These are phyloP conservation scores for Scolopax mira DNA, from an alignment of 2,113 vertebrate species.

Conservation along the genomic window DNA sequence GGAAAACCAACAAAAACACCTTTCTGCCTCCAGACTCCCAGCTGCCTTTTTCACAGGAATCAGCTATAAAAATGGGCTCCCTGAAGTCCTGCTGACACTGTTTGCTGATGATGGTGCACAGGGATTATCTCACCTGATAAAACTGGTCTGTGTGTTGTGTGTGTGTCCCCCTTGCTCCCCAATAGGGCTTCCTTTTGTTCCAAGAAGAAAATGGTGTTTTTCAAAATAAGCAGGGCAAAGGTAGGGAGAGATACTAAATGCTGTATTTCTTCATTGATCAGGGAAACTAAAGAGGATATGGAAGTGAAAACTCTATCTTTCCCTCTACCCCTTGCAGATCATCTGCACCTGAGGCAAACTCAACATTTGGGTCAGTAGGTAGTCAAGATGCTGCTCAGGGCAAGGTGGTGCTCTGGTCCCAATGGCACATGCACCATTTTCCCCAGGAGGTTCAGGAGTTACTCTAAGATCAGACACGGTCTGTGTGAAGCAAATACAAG, in stretches of 20 bases:
- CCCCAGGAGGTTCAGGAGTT: not conserved
- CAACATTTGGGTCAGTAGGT: not conserved
- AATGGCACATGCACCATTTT: not conserved
- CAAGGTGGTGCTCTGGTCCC: not conserved
- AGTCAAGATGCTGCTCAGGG: not conserved
- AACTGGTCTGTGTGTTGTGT: not conserved
- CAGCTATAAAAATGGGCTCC: not conserved
- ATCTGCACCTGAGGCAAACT: not conserved
- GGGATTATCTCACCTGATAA: not conserved
- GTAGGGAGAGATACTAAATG: not conserved
- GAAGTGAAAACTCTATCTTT: not conserved
- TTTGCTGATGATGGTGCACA: not conserved
- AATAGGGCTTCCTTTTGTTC: not conserved
- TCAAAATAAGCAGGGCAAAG: not conserved
- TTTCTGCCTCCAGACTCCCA: not conserved
- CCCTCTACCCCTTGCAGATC: not conserved
- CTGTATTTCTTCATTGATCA: not conserved
- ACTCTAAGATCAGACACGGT: accelerated
- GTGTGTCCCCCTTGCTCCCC: not conserved
- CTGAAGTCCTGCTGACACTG: not conserved
- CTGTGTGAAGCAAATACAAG: not conserved
- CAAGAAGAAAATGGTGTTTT: not conserved
- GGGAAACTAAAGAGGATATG: not conserved
- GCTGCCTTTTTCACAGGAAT: not conserved
- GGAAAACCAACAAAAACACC: not conserved